Base-by-base conservation (phyloP, 2,113 vertebrate genomes). In the Parotia lawesii region DNA sequence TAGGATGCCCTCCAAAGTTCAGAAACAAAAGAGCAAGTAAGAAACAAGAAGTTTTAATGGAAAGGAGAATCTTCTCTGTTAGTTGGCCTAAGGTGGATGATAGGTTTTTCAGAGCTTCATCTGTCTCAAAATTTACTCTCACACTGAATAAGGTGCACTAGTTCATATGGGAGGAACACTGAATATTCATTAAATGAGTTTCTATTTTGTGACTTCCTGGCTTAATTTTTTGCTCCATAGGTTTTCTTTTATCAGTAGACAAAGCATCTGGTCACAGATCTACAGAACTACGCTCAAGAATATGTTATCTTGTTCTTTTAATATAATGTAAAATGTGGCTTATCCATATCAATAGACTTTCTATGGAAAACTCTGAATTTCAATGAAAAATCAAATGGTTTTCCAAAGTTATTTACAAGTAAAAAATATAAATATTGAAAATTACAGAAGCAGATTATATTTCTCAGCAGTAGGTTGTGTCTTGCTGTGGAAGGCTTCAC, bases 1-100 rank as follows among this genome's bases (percentile, higher is more conserved):
- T 67, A 89, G 90, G 81, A 89, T 91, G 69, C 42, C 85, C 87
- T 86, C 77, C 82, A 87, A 96, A 96, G 54, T 82, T 92, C 85
- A 96, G 74, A 71, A 85, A 81, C 13, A 82, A 67, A 83, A 54
- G 38, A 93, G 29, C 28, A 93, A 92, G 70, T 40, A 93, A 67
- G 58, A 93, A 97, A 79, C 8, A 67, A 67, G 51, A 64, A 88
- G 71, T 80, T 74, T 45, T 94, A 86, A 85, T 64, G 44, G 73
- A 67, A 91, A 85, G 12, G 10, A 67, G 54, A 56, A 38, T 62
- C 11, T 31, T 79, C 25, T 73, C 45, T 69, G 18, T 56, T 42
- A 90, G 18, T 11, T 89, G 54, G 27, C 25, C 54, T 79, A 25
- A 28, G 53, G 9, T 61, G 17, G 61, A 56, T 5, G 4, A 74